Conservation (phyloP, 2,797 vertebrate genomes). For the Alosa sapidissima region DNA sequence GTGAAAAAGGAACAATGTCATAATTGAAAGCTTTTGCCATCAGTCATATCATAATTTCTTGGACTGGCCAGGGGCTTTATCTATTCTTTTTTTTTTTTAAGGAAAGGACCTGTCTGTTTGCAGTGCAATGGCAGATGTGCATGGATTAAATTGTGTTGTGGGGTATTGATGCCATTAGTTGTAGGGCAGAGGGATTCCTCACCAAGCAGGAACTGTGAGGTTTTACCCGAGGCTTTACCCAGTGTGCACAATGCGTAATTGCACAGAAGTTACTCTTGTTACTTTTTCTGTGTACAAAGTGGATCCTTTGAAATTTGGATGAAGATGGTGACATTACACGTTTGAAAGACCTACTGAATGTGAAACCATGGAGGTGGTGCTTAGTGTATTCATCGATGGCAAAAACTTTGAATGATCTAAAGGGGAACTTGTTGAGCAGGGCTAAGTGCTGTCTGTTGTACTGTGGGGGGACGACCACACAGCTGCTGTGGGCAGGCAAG, state of each 20-base stretch:
- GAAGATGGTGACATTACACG: not conserved
- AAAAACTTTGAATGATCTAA: conserved; percentile 3
- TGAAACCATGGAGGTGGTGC: not conserved
- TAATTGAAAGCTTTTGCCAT: not conserved
- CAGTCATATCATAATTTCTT: conserved; percentile 12
- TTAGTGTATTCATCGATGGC: not conserved
- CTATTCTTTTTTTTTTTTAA: not conserved
- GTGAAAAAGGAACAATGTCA: not conserved
- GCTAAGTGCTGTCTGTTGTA: not conserved
- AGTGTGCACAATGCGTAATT: not conserved
- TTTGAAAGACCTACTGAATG: not conserved
- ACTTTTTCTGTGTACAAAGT: not conserved
- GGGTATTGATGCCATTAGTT: not conserved
- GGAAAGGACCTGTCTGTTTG: not conserved
- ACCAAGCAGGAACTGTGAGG: not conserved
- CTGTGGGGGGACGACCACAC: not conserved
- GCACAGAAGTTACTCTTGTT: not conserved
- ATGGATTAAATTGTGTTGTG: conserved; percentile 19
- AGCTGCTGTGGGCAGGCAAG: not conserved
- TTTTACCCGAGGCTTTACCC: not conserved
- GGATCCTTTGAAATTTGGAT: not conserved
- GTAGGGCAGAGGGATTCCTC: conserved; percentile 15
- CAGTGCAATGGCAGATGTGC: conserved; percentile 11
- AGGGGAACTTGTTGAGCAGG: not conserved
- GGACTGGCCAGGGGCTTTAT: not conserved